A percentile compares a stretch with the other conserved stretches of the same genome.
phyloP scores from a whole-genome alignment of 2,797 vertebrate species.

The Lepilemur ruficaudatus region DNA sequence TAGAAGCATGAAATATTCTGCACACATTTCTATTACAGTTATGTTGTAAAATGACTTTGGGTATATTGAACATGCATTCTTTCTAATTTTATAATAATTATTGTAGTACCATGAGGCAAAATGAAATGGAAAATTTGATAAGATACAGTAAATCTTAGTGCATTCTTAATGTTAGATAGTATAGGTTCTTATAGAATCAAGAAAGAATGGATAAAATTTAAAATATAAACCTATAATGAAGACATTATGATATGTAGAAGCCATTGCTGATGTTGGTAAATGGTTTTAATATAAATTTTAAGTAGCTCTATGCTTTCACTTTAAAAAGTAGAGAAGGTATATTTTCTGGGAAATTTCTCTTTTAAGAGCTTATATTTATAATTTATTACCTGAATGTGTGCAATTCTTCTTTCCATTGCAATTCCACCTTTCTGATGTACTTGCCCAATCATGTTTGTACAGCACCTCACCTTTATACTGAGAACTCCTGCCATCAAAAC shows the following conservation, averaged over 20 bases:
- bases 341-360: background rate
- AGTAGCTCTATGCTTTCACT: background rate
- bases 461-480: background rate
- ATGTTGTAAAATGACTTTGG: background rate
- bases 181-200: background rate
- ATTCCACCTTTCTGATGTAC: background rate
- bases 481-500: background rate
- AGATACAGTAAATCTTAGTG: background rate
- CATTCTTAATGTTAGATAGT: background rate
- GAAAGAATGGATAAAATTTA: background rate
- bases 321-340: background rate
- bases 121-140: constrained; percentile 37
- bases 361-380: background rate
- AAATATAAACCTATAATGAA: background rate
- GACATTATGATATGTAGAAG: background rate
- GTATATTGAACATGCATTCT: background rate
- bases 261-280: background rate
- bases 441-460: background rate
- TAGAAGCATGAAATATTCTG: constrained; percentile 51
- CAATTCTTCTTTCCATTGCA: background rate
- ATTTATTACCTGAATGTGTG: background rate
- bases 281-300: background rate
- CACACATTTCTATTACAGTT: constrained; percentile 20
- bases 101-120: background rate
- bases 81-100: constrained; percentile 51